Evolutionary conservation across 1,140 invertebrate genomes (phyloP).

Genomic region (Brachionus sp.): DNA sequence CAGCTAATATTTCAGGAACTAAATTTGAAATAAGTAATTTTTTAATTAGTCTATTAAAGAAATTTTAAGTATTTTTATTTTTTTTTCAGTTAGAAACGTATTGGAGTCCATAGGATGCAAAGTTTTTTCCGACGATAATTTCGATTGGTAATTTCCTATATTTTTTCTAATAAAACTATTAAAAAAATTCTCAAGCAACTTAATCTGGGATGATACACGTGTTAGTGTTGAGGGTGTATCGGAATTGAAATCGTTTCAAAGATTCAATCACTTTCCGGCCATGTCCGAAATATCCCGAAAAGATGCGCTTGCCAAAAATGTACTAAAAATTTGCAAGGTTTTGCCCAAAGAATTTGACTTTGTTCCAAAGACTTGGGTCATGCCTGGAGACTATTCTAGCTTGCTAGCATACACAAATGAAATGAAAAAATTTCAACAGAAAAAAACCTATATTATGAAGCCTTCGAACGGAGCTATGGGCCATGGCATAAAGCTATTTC

Average conservation of each 20-base stretch:
- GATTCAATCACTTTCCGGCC: conserved; percentile 59
- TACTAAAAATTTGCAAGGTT: conserved; percentile 55
- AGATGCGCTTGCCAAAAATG: conserved; percentile 57
- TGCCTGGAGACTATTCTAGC: conserved; percentile 54
- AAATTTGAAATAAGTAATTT: conserved; percentile 59
- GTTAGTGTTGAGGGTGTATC: conserved; percentile 56
- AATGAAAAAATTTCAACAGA: conserved; percentile 54
- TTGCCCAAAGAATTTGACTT: conserved; percentile 58
- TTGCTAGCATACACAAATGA: conserved; percentile 55
- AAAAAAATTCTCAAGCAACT: conserved; percentile 47
- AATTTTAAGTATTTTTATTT: conserved; percentile 16
- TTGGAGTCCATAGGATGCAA: conserved; percentile 53
- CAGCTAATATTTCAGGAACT: conserved; percentile 57
- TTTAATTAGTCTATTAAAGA: neutral
- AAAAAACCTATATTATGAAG: conserved; percentile 57
- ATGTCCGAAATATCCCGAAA: conserved; percentile 60
- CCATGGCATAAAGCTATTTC: conserved; percentile 56
- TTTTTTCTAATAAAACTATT: neutral
- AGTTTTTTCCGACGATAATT: conserved; percentile 55
- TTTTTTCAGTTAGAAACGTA: conserved; percentile 54
- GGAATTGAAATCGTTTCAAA: conserved; percentile 57
- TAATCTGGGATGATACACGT: conserved; percentile 59
- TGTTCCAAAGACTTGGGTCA: conserved; percentile 58
- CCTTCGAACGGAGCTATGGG: conserved; percentile 60
- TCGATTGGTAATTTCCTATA: conserved; percentile 49